Evolutionary conservation across 2,888 invertebrate genomes (phyloP).

Genomic region (Lochmaea capreae): DNA sequence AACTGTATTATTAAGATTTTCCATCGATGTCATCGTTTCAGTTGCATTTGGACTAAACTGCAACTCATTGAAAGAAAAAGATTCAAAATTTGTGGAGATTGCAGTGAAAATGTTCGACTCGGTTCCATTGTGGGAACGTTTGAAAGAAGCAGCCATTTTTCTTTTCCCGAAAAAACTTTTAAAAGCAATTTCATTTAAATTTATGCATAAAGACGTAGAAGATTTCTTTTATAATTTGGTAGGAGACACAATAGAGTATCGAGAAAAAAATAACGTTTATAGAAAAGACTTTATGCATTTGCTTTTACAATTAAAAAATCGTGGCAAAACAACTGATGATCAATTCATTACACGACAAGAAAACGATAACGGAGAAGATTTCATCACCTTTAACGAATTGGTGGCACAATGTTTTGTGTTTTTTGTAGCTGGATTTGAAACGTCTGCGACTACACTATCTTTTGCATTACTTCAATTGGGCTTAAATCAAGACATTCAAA

Average conservation of each 20-base stretch:
- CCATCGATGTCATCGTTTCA: conserved; percentile 71
- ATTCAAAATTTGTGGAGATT: conserved; percentile 64
- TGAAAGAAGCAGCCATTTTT: conserved; percentile 11
- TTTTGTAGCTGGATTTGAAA: conserved; percentile 61
- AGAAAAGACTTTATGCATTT: conserved; percentile 70
- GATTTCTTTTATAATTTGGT: conserved; percentile 66
- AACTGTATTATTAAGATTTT: conserved; percentile 68
- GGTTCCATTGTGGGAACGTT: neutral
- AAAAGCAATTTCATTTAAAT: conserved; percentile 39
- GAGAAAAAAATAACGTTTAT: conserved; percentile 64
- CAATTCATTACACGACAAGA: conserved; percentile 52
- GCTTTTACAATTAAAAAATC: conserved; percentile 64
- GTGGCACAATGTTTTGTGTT: conserved; percentile 54
- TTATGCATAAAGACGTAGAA: conserved; percentile 50
- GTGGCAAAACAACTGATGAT: conserved; percentile 59
- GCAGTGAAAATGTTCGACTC: conserved; percentile 44
- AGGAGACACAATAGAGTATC: conserved; percentile 63
- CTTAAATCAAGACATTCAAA: conserved; percentile 64
- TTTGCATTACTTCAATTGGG: conserved; percentile 68
- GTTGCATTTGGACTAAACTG: conserved; percentile 71
- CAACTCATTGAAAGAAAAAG: conserved; percentile 67
- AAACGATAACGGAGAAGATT: conserved; percentile 15
- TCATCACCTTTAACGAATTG: conserved; percentile 35
- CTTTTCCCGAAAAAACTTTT: conserved; percentile 13
- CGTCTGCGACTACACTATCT: conserved; percentile 62